These are phyloP conservation scores for Blastomussa wellsi DNA, from an alignment of 92 coral and sea anemone species.

Conservation along the genomic window DNA sequence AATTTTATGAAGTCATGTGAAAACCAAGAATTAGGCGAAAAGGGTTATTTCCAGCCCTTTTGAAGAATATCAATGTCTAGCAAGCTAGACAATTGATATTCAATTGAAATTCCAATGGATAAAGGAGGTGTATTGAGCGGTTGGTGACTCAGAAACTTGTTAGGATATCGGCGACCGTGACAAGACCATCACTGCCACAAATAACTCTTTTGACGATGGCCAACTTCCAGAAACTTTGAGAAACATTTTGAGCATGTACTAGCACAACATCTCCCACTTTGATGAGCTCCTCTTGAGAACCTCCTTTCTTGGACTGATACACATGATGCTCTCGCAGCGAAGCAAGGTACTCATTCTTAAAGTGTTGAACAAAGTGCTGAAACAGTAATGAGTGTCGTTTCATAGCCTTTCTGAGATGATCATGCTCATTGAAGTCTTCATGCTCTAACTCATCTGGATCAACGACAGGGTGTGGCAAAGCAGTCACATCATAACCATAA, in stretches of 20 bases:
- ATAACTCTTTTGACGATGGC: constrained; percentile 40
- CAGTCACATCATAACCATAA: constrained; percentile 39
- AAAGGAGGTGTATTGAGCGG: constrained; percentile 51
- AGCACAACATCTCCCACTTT: constrained; percentile 18
- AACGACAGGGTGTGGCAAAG: constrained; percentile 41
- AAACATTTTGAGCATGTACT: constrained; percentile 16
- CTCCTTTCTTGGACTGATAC: constrained; percentile 43
- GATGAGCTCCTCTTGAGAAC: constrained; percentile 18
- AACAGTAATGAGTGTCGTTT: constrained; percentile 39
- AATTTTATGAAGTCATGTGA: no score
- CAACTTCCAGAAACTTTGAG: constrained; percentile 41
- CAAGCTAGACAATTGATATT: no score
- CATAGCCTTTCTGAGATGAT: constrained; percentile 30
- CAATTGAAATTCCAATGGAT: no score
- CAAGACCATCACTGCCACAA: constrained; percentile 51
- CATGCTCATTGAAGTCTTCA: constrained; percentile 49
- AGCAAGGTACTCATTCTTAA: constrained; percentile 54
- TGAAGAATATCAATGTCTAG: no score
- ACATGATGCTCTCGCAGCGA: constrained; percentile 44
- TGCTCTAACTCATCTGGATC: constrained; percentile 41
- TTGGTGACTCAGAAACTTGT: no score
- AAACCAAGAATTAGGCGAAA: no score
- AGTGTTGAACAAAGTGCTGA: constrained; percentile 42
- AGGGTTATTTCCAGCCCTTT: no score
- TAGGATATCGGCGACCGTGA: constrained; percentile 40